A percentile compares a stretch with the other conserved stretches of the same genome.
phyloP scores from a whole-genome alignment of 2,888 invertebrate species.

The Pristionchus mayeri region DNA sequence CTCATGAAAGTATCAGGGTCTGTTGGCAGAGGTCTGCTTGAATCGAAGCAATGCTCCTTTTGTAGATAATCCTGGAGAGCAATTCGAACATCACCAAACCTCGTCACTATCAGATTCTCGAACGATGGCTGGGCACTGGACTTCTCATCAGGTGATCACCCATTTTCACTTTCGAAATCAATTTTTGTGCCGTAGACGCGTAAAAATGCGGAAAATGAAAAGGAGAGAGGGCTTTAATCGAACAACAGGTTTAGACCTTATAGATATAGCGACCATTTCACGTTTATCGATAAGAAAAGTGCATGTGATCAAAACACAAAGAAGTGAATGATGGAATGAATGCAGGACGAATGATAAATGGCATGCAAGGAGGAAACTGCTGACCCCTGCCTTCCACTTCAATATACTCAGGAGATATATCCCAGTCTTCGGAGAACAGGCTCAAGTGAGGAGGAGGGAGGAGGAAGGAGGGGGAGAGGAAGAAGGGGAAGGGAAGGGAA shows the following conservation, averaged over 20 bases:
- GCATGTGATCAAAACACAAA: neutral
- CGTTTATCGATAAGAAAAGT: neutral
- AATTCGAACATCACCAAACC: constrained; percentile 42
- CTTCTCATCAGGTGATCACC: constrained; percentile 17
- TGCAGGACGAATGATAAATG: constrained; percentile 43
- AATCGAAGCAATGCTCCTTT: neutral
- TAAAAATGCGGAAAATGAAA: too few relatives aligned
- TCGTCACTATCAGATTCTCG: constrained; percentile 45
- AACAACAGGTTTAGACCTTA: neutral
- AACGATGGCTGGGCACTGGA: constrained; percentile 41
- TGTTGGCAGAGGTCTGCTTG: neutral
- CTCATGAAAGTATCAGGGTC: constrained; percentile 58
- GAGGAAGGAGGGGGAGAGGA: too few relatives aligned
- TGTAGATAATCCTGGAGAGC: constrained; percentile 46
- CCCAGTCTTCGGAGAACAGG: constrained; percentile 46
- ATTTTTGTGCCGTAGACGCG: neutral
- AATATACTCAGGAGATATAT: constrained; percentile 46
- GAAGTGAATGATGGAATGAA: neutral
- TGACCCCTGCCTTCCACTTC: constrained; percentile 50
- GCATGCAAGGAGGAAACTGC: constrained; percentile 42
- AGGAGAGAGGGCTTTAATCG: neutral
- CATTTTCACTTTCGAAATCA: neutral
- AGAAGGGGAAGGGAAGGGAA: too few relatives aligned
- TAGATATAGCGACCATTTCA: constrained; percentile 15
- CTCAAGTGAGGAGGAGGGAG: constrained; percentile 36